Evolutionary conservation across 1,140 invertebrate species (phyloP), one percentile per base, ranked within the genome.

Genomic region (Formica selysi): DNA sequence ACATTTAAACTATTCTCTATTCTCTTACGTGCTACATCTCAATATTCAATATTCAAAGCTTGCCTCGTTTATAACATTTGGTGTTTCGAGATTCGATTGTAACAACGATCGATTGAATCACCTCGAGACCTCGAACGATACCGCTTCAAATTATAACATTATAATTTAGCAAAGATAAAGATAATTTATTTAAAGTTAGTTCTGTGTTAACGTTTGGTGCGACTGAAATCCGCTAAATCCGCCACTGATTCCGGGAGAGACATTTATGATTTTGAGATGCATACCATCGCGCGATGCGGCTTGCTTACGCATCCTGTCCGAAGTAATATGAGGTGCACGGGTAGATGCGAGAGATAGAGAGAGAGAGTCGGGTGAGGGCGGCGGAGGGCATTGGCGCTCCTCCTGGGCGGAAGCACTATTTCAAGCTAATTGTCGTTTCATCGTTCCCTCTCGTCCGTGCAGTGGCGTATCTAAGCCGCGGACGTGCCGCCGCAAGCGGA

Each of bases 371-470:
- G 41, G 81, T 38, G 54, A 71, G 67, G 32, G 79, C 13, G 41
- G 76, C 26, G 41, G 80, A 76, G 71, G 73, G 71, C 81, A 90
- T 87, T 78, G 89, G 89, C 74, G 81, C 89, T 79, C 59, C 86
- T 90, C 68, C 80, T 89, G 86, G 29, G 89, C 92, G 92, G 92
- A 93, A 93, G 90, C 88, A 91, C 91, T 93, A 92, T 93, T 92
- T 93, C 91, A 93, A 90, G 87, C 89, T 93, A 93, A 93, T 92
- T 93, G 92, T 92, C 87, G 88, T 86, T 86, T 87, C 89, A 89
- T 91, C 91, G 89, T 91, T 90, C 81, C 89, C 80, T 90, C 87
- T 91, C 76, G 67, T 78, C 86, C 90, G 86, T 79, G 38, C 80
- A 29, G 48, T 36, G 59, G 76, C 87, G 85, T 85, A 87, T 88